Conservation (phyloP, 1,140 invertebrate species). For the Drosophila sp. region DNA sequence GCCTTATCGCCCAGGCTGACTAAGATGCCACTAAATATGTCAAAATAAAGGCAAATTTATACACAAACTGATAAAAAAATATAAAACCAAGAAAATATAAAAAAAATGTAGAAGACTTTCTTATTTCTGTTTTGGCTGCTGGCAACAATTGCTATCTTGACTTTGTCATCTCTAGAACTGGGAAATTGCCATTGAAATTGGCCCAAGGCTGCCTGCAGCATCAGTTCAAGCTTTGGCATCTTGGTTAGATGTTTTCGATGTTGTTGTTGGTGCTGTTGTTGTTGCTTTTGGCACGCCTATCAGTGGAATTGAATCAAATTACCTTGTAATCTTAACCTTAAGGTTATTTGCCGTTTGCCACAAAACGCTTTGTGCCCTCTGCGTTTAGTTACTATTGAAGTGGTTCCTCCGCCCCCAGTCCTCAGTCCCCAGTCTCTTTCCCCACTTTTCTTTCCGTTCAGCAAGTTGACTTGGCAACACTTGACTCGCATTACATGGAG, state of each 20-base stretch:
- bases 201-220: conserved; percentile 47
- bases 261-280: conserved; percentile 5
- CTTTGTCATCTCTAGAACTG: conserved; percentile 72
- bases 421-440: background rate
- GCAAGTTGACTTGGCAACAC: conserved; percentile 42
- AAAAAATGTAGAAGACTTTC: conserved; percentile 27
- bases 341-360: conserved; percentile 83
- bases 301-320: conserved; percentile 84
- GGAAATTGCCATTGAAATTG: conserved; percentile 66
- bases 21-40: conserved; percentile 74
- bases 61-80: conserved; percentile 74
- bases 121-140: conserved; percentile 39
- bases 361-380: conserved; percentile 75
- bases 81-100: conserved; percentile 20
- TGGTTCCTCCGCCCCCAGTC: no score
- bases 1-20: conserved; percentile 51
- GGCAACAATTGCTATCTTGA: conserved; percentile 77
- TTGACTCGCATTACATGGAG: conserved; percentile 43
- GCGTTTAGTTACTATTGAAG: conserved; percentile 81
- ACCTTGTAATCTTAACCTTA: conserved; percentile 85
- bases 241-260: background rate
- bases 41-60: conserved; percentile 81
- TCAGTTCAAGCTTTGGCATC: conserved; percentile 16
- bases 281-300: conserved; percentile 77
- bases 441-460: background rate